Evolutionary conservation across 2,888 invertebrate genomes (phyloP).

Genomic region (Auanema sp.): DNA sequence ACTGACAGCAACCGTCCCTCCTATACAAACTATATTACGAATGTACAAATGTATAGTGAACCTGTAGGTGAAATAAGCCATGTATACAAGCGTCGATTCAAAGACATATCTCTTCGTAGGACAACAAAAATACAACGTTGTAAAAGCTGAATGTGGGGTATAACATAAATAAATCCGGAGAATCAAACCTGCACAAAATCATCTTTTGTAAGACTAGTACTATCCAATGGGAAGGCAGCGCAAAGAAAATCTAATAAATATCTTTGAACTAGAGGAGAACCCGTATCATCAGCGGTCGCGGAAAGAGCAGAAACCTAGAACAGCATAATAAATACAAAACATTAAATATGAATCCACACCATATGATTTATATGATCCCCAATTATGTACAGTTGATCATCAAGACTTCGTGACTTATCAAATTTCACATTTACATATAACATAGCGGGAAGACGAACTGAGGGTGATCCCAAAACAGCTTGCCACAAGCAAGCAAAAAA

Average conservation of each 20-base stretch:
- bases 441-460: conserved; percentile 80
- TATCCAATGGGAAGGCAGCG: conserved; percentile 81
- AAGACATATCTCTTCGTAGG: conserved; percentile 82
- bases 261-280: conserved; percentile 77
- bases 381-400: conserved; percentile 81
- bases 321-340: neutral
- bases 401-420: conserved; percentile 77
- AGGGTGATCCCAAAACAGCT: conserved; percentile 77
- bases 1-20: conserved; percentile 8
- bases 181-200: conserved; percentile 51
- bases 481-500: conserved; percentile 89
- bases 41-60: conserved; percentile 3
- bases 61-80: conserved; percentile 72
- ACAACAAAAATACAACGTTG: conserved; percentile 71
- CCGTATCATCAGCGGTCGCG: conserved; percentile 76
- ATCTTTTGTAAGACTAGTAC: conserved; percentile 68
- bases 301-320: conserved; percentile 77
- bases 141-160: conserved; percentile 46
- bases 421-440: conserved; percentile 80
- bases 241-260: conserved; percentile 81
- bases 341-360: conserved; percentile 67
- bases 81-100: conserved; percentile 81
- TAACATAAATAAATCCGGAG: neutral
- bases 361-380: conserved; percentile 82
- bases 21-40: neutral